A percentile compares a stretch with the other conserved stretches of the same genome.
phyloP scores from a whole-genome alignment of 1,140 invertebrate genomes.

The Papilio machaon region DNA sequence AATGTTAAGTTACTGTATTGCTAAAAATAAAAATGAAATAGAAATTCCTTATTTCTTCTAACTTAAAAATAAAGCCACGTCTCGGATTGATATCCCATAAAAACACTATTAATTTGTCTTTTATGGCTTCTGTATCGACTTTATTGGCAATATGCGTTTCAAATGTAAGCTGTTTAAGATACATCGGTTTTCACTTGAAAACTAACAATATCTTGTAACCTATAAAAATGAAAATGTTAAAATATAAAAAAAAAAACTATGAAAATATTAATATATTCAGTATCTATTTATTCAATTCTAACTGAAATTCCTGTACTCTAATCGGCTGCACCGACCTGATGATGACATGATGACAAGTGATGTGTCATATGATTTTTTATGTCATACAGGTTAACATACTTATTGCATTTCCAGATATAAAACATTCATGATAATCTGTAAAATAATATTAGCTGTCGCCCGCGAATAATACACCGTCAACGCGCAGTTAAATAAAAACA shows the following conservation, averaged over 20 bases:
- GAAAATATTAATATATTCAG: not conserved
- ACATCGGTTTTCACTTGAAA: slow-evolving; percentile 10
- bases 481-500: too few species aligned
- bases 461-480: too few species aligned
- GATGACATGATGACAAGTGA: too few species aligned
- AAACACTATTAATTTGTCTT: slow-evolving; percentile 37
- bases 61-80: slow-evolving; percentile 19
- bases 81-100: slow-evolving; percentile 30
- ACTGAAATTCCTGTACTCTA: too few species aligned
- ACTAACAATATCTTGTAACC: not conserved
- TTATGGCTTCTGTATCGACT: slow-evolving; percentile 32
- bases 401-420: too few species aligned
- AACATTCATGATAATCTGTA: too few species aligned
- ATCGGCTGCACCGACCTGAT: too few species aligned
- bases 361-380: too few species aligned
- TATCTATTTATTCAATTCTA: not conserved
- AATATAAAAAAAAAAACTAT: not conserved
- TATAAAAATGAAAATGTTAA: not conserved
- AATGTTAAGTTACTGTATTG: slow-evolving; percentile 11
- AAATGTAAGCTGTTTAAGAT: slow-evolving; percentile 30
- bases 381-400: too few species aligned
- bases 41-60: slow-evolving; percentile 15
- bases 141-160: slow-evolving; percentile 35
- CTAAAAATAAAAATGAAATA: slow-evolving; percentile 8
- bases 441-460: too few species aligned